Evolutionary conservation across 92 coral and sea anemone species (phyloP), one percentile per base, ranked within the genome.

Genomic region (Anthopleura xanthogrammica): DNA sequence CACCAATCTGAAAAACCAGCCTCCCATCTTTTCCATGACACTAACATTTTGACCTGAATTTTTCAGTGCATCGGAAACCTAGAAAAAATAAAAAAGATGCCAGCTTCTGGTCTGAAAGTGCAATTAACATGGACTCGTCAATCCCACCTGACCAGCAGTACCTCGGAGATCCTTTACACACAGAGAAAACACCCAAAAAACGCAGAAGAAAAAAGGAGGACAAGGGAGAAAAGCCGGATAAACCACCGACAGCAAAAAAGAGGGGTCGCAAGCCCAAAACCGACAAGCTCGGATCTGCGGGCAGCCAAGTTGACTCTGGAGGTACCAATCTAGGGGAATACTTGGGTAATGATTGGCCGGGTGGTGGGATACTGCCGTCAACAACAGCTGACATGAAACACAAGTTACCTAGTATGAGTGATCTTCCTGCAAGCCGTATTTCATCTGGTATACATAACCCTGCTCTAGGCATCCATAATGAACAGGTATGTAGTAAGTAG

Each of bases 221-320:
- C 74, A 96, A 95, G 73, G 93, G 91, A 64, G 98, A 95, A 17
- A 95, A 92, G 82, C 87, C 95, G 79, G 98, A 94, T n/a, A 94
- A 94, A 74, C 89, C 93, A 16, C 75, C 88, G 1, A 60, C 92
- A 71, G 92, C 87, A 86, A 90, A 91, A 75, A 90, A 87, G 87
- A 89, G 97, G 80, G 98, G 95, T 40, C 95, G 99, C 75, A 96
- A 96, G 81, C 95, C 98, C 55, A 96, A 92, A 92, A 82, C 93
- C 82, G 94, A 86, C 85, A 94, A 95, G 93, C 92, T 95, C 94
- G 98, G 96, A 89, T 91, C 96, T 92, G 99, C 98, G 94, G 98
- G 96, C 90, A 87, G 85, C 57, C 91, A 82, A 42, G 85, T 85
- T 19, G 93, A 96, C 89, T 81, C 96, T 80, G 93, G 95, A 41